Conservation (phyloP, 2,888 invertebrate species). For the Pheosia gnoma region DNA sequence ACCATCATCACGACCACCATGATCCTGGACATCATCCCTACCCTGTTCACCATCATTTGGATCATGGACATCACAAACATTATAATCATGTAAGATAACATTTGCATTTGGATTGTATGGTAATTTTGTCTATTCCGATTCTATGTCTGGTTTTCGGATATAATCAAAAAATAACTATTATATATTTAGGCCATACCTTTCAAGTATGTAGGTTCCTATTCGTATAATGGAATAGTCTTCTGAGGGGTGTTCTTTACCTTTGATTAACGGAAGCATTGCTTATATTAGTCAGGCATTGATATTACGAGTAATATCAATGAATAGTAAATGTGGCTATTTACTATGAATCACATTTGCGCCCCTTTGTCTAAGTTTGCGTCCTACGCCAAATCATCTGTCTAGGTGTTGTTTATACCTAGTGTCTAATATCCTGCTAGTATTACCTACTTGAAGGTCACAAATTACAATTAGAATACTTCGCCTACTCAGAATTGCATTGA, state of each 20-base stretch:
- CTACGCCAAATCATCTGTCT: slow-evolving; percentile 16
- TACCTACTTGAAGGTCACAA: slow-evolving; percentile 4
- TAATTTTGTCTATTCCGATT: too few species aligned
- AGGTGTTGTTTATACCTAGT: slow-evolving; percentile 21
- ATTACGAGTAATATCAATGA: too few species aligned
- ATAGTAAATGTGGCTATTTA: neutral
- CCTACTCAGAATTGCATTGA: neutral
- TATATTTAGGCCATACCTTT: too few species aligned
- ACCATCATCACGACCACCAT: slow-evolving; percentile 35
- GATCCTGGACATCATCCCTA: slow-evolving; percentile 43
- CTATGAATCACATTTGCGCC: neutral
- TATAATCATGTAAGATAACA: slow-evolving; percentile 62
- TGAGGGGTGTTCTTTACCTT: too few species aligned
- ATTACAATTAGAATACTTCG: slow-evolving; percentile 2
- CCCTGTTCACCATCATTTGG: slow-evolving; percentile 37
- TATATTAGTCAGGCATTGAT: too few species aligned
- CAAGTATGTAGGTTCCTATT: too few species aligned
- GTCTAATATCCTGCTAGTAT: slow-evolving; percentile 4
- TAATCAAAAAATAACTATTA: too few species aligned
- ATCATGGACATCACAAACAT: slow-evolving; percentile 57
- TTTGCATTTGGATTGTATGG: too few species aligned
- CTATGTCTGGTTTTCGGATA: too few species aligned
- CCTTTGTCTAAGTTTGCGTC: slow-evolving; percentile 7
- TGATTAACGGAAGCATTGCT: too few species aligned
- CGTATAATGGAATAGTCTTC: too few species aligned